phyloP scores from a whole-genome alignment of 2,113 vertebrate species.

The Furnarius figulus region DNA sequence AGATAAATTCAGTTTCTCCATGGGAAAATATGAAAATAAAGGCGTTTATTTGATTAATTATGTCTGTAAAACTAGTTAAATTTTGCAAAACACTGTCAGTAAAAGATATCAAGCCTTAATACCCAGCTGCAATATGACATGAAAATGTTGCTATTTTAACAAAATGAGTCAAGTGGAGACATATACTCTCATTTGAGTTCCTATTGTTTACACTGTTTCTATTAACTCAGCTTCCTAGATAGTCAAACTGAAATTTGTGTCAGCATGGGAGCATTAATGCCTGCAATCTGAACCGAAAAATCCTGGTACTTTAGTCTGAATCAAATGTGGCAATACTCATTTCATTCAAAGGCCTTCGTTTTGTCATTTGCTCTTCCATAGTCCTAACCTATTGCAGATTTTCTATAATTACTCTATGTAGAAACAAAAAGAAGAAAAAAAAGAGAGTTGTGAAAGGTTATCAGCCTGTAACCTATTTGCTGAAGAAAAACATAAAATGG shows the following conservation, averaged over 20 bases:
- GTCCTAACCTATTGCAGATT: neutral
- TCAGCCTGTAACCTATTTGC: neutral
- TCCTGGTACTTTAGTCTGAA: neutral
- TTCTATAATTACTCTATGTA: neutral
- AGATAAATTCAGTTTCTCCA: neutral
- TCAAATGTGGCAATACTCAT: neutral
- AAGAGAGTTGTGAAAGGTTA: neutral
- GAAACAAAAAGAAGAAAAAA: neutral
- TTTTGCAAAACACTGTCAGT: neutral
- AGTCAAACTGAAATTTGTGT: neutral
- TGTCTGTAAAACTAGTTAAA: neutral
- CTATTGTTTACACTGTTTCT: neutral
- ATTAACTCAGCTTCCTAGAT: neutral
- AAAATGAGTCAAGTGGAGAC: neutral
- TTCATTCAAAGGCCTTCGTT: neutral
- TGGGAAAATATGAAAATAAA: neutral
- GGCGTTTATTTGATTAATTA: neutral
- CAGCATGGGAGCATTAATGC: neutral
- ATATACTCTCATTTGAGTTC: neutral
- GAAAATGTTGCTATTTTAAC: neutral
- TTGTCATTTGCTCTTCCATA: neutral
- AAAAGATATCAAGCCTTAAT: neutral
- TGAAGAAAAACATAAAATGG: constrained; percentile 12
- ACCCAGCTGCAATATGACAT: neutral
- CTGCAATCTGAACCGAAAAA: neutral